Conservation (phyloP, 2,888 invertebrate genomes). For the Drosophila multiciliata region DNA sequence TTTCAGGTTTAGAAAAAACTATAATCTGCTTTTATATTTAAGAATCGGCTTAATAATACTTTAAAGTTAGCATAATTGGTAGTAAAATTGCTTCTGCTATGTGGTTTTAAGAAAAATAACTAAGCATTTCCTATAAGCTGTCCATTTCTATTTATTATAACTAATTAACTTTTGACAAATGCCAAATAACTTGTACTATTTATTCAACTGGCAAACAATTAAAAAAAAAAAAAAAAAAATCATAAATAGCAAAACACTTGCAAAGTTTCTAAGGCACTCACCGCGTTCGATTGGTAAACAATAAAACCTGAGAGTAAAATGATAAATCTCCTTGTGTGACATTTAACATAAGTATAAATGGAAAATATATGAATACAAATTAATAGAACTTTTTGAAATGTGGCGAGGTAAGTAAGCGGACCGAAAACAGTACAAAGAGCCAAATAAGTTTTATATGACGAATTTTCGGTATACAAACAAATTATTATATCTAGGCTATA, state of each 20-base stretch:
- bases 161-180: conserved; percentile 49
- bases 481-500: conserved; percentile 69
- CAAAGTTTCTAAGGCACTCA: conserved; percentile 52
- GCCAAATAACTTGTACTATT: conserved; percentile 42
- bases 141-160: conserved; percentile 45
- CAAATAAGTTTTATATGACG: conserved; percentile 53
- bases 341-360: conserved; percentile 39
- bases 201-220: conserved; percentile 24
- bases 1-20: conserved; percentile 18
- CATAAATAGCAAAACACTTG: conserved; percentile 32
- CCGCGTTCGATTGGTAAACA: conserved; percentile 65
- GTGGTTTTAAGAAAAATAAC: conserved; percentile 29
- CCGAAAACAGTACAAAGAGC: conserved; percentile 52
- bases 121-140: conserved; percentile 62
- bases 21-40: conserved; percentile 34
- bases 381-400: conserved; percentile 44
- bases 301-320: conserved; percentile 38
- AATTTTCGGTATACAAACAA: conserved; percentile 60
- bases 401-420: conserved; percentile 75
- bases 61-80: conserved; percentile 26
- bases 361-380: conserved; percentile 39
- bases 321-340: conserved; percentile 42
- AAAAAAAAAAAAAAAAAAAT: conserved; percentile 18
- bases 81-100: conserved; percentile 27
- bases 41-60: conserved; percentile 11